Conservation (phyloP, 1,140 invertebrate genomes). For the Agrypnia vestita region DNA sequence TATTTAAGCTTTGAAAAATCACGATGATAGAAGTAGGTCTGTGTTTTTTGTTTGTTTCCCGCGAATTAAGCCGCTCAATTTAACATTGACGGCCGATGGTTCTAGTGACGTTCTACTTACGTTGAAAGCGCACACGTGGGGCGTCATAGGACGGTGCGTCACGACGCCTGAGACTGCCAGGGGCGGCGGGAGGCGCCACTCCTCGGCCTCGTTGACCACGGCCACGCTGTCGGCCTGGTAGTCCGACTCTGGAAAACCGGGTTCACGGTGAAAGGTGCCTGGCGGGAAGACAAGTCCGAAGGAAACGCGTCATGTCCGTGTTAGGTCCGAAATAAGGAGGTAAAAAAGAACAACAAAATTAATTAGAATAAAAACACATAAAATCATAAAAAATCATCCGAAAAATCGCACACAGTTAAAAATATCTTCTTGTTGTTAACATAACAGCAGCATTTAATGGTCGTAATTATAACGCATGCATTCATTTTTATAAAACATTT, state of each 20-base stretch:
- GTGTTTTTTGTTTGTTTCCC: too few species aligned
- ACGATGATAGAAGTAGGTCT: too few species aligned
- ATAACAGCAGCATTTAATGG: too few species aligned
- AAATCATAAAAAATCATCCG: constrained; percentile 21
- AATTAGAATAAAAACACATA: constrained; percentile 32
- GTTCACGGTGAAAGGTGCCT: constrained; percentile 61
- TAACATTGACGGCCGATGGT: too few species aligned
- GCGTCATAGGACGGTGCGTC: constrained; percentile 19
- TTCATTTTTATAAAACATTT: too few species aligned
- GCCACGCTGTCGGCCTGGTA: constrained; percentile 50
- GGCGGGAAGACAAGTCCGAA: constrained; percentile 16
- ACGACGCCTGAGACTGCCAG: constrained; percentile 16
- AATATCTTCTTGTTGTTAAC: too few species aligned
- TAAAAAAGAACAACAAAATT: constrained; percentile 44
- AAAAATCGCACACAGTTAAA: neutral
- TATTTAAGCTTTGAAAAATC: too few species aligned
- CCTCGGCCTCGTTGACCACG: constrained; percentile 28
- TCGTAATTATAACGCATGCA: too few species aligned
- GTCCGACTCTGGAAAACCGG: constrained; percentile 60
- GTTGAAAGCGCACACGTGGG: constrained; percentile 37
- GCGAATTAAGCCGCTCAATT: too few species aligned
- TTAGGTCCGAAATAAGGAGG: constrained; percentile 23
- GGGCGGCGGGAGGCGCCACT: constrained; percentile 50
- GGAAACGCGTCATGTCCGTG: neutral
- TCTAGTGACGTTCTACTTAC: constrained; percentile 30